phyloP scores from a whole-genome alignment of 92 coral and sea anemone species.

The Parazoanthus swiftii region DNA sequence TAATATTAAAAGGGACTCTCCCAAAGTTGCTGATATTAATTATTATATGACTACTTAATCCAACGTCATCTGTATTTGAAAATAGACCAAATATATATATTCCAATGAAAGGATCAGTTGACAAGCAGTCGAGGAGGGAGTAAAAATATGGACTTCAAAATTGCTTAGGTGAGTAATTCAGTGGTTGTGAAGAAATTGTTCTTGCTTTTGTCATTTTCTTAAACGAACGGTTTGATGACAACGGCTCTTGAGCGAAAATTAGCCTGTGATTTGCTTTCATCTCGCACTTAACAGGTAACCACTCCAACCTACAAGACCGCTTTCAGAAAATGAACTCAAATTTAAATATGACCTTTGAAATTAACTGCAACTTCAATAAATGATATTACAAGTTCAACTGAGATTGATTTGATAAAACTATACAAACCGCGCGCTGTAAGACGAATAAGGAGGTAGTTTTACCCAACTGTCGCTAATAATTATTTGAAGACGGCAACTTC shows the following conservation, averaged over 20 bases:
- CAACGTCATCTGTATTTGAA: not conserved
- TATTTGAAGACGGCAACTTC: not conserved
- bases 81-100: not conserved
- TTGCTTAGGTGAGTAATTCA: not conserved
- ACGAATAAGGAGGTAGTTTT: no score
- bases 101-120: not conserved
- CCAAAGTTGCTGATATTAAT: not conserved
- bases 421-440: no score
- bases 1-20: constrained; percentile 2
- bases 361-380: no score
- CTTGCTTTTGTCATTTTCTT: not conserved
- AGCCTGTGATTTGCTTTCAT: no score
- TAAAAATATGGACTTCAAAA: not conserved
- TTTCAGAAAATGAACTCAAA: no score
- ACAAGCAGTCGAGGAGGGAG: not conserved
- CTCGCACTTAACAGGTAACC: no score
- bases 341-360: no score
- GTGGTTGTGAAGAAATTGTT: not conserved
- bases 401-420: not conserved
- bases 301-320: no score
- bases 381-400: no score
- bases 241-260: no score
- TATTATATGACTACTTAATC: not conserved
- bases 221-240: not conserved
- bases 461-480: not conserved